Evolutionary conservation across 2,113 vertebrate species (phyloP), one percentile per base, ranked within the genome.

Genomic region (Corythaixoides concolor): DNA sequence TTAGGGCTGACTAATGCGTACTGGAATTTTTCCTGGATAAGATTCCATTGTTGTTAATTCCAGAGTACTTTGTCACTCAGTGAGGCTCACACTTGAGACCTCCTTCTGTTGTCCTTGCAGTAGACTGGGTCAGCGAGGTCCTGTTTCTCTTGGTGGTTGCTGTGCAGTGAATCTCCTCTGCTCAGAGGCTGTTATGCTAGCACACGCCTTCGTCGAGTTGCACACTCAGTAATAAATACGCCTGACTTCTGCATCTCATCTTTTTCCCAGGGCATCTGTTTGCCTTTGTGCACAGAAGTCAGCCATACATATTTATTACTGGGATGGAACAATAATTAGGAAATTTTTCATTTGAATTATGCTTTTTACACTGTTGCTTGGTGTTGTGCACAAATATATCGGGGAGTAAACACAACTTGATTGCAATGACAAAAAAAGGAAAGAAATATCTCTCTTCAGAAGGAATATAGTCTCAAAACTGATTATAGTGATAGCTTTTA

Each of bases 281-380:
- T 72, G 80, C 53, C 64, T 72, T 64, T 23, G 58, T 86, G 81
- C 72, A 73, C 74, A 91, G 66, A 43, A 94, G 72, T n/a, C 92
- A 93, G 50, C 64, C 72, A 93, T 79, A 49, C 58, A 43, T 91
- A 94, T 83, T 95, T 94, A 85, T 90, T 63, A n/a, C 78, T 67
- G 86, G 50, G 47, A 30, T 67, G 55, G 75, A 93, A 39, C 75
- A 91, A 74, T 88, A 95, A 93, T 96, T 91, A 87, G 82, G 81
- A 53, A 72, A 79, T 82, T 79, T 66, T 94, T 86, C 85, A 56
- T 86, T 66, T 86, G 84, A 93, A 73, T 86, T 77, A 49, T 2
- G 8, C 28, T 85, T 77, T 87, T 93, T 45, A 53, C 2, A 6
- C 73, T 32, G 62, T 23, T 79, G 56, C 50, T 85, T 56, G 62